Evolutionary conservation across 2,113 vertebrate genomes (phyloP), one percentile per base, ranked within the genome.

Genomic region (Forbesichthys papilliferus): DNA sequence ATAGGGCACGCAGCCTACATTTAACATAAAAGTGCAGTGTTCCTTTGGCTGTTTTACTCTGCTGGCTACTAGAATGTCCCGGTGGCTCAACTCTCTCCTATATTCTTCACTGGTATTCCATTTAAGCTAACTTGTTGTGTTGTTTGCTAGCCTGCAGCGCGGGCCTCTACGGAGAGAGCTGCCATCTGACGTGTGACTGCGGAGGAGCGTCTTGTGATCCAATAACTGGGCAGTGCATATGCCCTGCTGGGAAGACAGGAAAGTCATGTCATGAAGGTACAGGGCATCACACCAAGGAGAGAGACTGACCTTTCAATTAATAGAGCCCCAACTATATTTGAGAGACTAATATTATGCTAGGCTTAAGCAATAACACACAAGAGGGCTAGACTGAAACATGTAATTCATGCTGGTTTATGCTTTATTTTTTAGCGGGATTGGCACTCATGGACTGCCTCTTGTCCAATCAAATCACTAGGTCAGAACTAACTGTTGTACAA

Each of bases 171-270:
- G 89, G 87, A 10, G 52, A 73, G 54, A 87, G 64, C 82, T 90
- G 88, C 64, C 58, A 13, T 42, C 74, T 88, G 80, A 89, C 6
- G 53, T 93, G 90, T 82, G 75, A 83, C 74, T 94, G 80, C 42
- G 65, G 77, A 61, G 83, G 69, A 75, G 84, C 73, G 3, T 63
- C 76, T 0, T 94, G 94, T 33, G 66, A 93, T 42, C 60, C 81
- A 0, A 16, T 77, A 70, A 91, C 84, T 0, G 93, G 93, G 47
- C 83, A 54, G 33, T 94, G 93, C 36, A 11, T 88, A 55, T 94
- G 92, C 71, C 87, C 92, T 57, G 77, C 84, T 74, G 92, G 93
- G 53, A 94, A 86, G 72, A 91, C 74, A 9, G 93, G 92, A 8
- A 14, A 42, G 20, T 48, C 48, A 0, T 94, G 93, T 80, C 85